Percentiles rank a stretch among this genome's conserved stretches.
Conservation (phyloP, 53 echinoderm and acorn worm genomes). For the Zoroaster sp. region DNA sequence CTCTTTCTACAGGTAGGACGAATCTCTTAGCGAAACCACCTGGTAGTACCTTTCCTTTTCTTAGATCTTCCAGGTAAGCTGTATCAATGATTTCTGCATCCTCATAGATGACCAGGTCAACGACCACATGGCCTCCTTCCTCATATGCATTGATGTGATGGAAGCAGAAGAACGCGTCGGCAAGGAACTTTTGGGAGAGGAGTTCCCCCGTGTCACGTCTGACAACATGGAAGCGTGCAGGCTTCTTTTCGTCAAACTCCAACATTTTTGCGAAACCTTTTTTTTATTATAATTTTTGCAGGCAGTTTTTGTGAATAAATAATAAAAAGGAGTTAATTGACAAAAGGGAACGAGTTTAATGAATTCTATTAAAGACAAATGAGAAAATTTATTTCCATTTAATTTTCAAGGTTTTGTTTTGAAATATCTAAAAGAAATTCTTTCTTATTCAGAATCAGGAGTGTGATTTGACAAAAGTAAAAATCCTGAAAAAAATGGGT, state of each 20-base stretch:
- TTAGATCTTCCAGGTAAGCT: background rate
- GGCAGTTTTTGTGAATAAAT: too few species aligned
- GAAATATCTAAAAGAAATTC: too few species aligned
- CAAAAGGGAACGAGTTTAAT: too few species aligned
- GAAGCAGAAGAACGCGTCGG: conserved; percentile 83
- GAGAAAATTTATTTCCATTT: too few species aligned
- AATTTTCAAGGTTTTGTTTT: too few species aligned
- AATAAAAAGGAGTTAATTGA: too few species aligned
- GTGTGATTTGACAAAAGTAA: too few species aligned
- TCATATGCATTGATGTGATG: conserved; percentile 90
- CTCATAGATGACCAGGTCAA: conserved; percentile 48
- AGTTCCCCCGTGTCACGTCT: conserved; percentile 66
- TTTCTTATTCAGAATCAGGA: too few species aligned
- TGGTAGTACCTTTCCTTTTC: background rate
- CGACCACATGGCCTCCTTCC: conserved; percentile 63
- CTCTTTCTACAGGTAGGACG: conserved; percentile 16
- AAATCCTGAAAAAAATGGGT: too few species aligned
- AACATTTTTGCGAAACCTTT: background rate
- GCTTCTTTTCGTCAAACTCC: conserved; percentile 20
- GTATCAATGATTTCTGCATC: background rate
- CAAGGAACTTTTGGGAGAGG: conserved; percentile 43
- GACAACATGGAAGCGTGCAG: conserved; percentile 62
- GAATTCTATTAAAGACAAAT: too few species aligned
- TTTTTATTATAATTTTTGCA: conserved; percentile 12
- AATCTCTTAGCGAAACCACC: background rate